Conservation (phyloP, 2,113 vertebrate species). For the Sitta europaea region DNA sequence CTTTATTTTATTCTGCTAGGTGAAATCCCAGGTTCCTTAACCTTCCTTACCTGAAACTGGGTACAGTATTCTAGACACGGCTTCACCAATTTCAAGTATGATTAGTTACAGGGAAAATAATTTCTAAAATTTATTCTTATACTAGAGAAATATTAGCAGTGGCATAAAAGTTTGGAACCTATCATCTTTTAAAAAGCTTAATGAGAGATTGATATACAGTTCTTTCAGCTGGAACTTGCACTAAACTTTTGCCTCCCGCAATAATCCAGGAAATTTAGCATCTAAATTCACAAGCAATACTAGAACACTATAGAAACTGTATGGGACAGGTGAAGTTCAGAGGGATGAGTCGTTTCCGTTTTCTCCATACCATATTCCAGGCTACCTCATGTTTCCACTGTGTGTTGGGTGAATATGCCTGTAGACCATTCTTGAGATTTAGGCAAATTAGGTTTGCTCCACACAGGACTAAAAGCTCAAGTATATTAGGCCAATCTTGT, state of each 20-base stretch:
- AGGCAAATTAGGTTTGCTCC: background rate
- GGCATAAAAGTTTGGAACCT: background rate
- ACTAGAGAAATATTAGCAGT: background rate
- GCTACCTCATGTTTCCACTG: background rate
- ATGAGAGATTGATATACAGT: background rate
- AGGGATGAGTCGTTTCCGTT: background rate
- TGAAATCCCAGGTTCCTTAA: background rate
- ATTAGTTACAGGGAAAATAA: background rate
- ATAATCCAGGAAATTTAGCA: background rate
- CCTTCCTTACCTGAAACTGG: background rate
- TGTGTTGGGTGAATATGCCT: background rate
- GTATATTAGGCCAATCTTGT: background rate
- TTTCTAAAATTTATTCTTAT: background rate
- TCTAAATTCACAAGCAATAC: background rate
- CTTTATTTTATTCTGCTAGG: background rate
- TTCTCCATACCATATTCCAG: background rate
- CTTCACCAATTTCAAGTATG: background rate
- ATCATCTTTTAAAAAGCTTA: background rate
- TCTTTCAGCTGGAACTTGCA: background rate
- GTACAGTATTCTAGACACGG: background rate
- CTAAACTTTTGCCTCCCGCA: rapidly evolving
- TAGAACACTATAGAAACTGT: background rate
- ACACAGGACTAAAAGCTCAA: background rate
- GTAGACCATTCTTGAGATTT: background rate
- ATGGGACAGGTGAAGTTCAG: rapidly evolving